These are phyloP conservation scores for Xiphorhynchus elegans DNA, from an alignment of 2,113 vertebrate species.

Conservation along the genomic window DNA sequence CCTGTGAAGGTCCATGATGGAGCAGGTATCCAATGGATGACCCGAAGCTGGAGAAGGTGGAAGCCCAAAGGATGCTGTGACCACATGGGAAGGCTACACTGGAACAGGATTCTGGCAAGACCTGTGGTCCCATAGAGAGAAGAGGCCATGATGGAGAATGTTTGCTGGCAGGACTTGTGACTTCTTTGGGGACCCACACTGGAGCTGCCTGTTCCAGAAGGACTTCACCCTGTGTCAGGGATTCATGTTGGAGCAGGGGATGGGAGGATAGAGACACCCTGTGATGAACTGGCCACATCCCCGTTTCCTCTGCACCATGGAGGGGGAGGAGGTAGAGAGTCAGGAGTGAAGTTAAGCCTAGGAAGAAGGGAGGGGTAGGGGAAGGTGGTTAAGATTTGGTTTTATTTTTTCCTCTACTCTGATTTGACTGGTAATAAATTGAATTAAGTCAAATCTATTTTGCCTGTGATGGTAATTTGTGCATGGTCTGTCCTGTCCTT, in stretches of 20 bases:
- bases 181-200: neutral
- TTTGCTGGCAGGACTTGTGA: neutral
- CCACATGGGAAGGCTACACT: neutral
- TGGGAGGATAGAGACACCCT: neutral
- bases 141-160: neutral
- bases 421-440: neutral
- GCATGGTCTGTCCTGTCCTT: neutral
- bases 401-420: neutral
- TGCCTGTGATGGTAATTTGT: neutral
- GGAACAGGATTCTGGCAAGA: neutral
- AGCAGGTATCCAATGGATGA: neutral
- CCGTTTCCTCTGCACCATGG: neutral
- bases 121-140: neutral
- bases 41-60: neutral
- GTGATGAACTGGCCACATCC: neutral
- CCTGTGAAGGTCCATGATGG: neutral
- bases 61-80: neutral
- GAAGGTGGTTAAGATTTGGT: too few species aligned
- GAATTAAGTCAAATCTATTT: neutral
- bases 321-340: neutral
- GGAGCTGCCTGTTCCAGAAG: neutral
- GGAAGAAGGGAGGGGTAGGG: neutral
- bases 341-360: neutral
- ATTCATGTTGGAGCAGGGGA: neutral
- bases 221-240: neutral